Conservation (phyloP, 2,797 vertebrate species). For the Labroides dimidiatus region DNA sequence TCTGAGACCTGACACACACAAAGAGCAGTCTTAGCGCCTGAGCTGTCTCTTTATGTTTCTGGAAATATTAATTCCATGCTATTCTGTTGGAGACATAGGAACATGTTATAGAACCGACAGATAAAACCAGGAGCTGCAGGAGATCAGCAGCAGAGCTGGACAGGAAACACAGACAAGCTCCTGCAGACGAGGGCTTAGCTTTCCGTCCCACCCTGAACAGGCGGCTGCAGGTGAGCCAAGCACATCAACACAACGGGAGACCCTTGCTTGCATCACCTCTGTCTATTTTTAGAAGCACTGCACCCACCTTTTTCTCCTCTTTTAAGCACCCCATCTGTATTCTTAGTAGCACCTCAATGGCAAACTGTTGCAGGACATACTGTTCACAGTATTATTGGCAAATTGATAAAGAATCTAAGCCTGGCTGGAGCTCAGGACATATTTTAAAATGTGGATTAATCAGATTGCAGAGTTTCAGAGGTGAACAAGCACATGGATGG, state of each 20-base stretch:
- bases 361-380: constrained; percentile 42
- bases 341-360: constrained; percentile 40
- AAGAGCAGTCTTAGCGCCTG: constrained; percentile 62
- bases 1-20: constrained; percentile 60
- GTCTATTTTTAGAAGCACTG: constrained; percentile 83
- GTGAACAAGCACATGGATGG: constrained; percentile 38
- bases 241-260: constrained; percentile 79
- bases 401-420: constrained; percentile 18
- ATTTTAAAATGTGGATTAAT: constrained; percentile 39
- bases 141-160: constrained; percentile 35
- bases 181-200: constrained; percentile 68
- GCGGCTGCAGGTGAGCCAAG: constrained; percentile 75
- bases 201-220: constrained; percentile 77
- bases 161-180: constrained; percentile 56
- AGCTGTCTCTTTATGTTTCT: constrained; percentile 63
- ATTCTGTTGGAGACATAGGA: constrained; percentile 57
- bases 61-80: constrained; percentile 66
- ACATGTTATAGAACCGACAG: constrained; percentile 56
- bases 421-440: not conserved
- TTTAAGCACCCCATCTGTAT: constrained; percentile 35
- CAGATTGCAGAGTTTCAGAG: constrained; percentile 39
- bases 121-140: constrained; percentile 49
- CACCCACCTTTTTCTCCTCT: constrained; percentile 61
- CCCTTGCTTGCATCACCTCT: constrained; percentile 79
- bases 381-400: not conserved